Percentiles rank a stretch among this genome's conserved stretches.
Conservation (phyloP, 2,113 vertebrate species). For the Meles meles region DNA sequence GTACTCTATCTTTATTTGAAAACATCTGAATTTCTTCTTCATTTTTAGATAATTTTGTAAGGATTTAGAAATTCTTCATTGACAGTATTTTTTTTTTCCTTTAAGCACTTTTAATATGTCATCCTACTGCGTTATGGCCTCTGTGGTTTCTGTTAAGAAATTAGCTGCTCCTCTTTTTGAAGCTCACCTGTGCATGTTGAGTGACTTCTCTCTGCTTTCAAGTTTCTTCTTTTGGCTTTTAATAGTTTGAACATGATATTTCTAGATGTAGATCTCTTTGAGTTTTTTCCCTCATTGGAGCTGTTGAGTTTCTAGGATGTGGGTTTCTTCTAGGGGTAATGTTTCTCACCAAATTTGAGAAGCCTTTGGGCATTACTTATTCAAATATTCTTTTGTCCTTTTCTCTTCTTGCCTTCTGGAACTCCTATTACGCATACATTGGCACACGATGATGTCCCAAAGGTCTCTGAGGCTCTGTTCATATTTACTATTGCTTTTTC, state of each 20-base stretch:
- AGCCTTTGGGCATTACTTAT: not conserved
- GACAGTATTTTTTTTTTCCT: not conserved
- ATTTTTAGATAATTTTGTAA: not conserved
- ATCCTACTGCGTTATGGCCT: not conserved
- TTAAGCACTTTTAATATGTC: not conserved
- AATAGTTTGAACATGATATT: not conserved
- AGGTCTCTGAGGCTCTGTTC: not conserved
- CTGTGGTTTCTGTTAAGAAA: not conserved
- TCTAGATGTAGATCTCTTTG: not conserved
- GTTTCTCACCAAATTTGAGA: not conserved
- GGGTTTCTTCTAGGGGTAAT: not conserved
- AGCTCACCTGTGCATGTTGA: not conserved
- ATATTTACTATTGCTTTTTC: not conserved
- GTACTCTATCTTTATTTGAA: not conserved
- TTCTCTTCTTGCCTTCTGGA: not conserved
- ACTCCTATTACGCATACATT: not conserved
- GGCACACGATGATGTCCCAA: not conserved
- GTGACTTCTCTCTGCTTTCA: not conserved
- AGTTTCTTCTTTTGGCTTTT: not conserved
- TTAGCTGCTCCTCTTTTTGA: not conserved
- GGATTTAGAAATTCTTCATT: not conserved
- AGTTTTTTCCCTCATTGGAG: not conserved
- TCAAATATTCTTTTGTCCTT: not conserved
- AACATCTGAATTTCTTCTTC: not conserved
- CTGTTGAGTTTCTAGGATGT: not conserved